Conservation (phyloP, 2,113 vertebrate genomes). For the Sinocyclocheilus maitianheensis region DNA sequence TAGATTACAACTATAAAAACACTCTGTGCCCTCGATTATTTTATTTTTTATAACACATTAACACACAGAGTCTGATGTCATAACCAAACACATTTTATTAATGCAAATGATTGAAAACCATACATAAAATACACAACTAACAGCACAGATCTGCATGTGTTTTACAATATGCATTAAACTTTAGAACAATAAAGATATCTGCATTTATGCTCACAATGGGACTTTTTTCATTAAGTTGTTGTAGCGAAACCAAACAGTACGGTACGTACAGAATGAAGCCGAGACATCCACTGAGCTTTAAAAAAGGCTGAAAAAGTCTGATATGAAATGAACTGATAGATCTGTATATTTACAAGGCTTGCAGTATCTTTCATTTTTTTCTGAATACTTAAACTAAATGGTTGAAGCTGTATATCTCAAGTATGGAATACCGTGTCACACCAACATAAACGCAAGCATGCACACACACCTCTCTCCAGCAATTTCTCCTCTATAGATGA, state of each 20-base stretch:
- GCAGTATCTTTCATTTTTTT: background rate
- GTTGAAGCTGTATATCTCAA: conserved; percentile 51
- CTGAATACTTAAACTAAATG: conserved; percentile 12
- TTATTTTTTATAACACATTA: background rate
- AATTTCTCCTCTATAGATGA: conserved; percentile 33
- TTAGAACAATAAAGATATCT: conserved; percentile 77
- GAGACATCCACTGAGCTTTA: conserved; percentile 30
- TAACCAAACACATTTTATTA: conserved; percentile 86
- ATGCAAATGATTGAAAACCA: conserved; percentile 89
- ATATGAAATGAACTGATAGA: conserved; percentile 39
- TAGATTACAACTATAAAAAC: background rate
- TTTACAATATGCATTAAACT: conserved; percentile 81
- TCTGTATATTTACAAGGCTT: conserved; percentile 49
- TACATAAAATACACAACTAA: conserved; percentile 89
- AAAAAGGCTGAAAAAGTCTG: conserved; percentile 39
- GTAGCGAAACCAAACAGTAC: conserved; percentile 32
- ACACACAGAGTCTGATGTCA: conserved; percentile 20
- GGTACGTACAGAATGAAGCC: conserved; percentile 39
- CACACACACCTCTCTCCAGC: conserved; percentile 21
- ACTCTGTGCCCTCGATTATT: background rate
- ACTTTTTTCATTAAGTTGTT: conserved; percentile 26
- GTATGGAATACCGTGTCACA: conserved; percentile 35
- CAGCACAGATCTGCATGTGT: conserved; percentile 79
- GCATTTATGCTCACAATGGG: conserved; percentile 44
- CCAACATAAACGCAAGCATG: conserved; percentile 34